Percentiles rank a stretch among this genome's conserved stretches.
phyloP scores from a whole-genome alignment of 2,113 vertebrate species.

The Sphaerodactylus townsendi region DNA sequence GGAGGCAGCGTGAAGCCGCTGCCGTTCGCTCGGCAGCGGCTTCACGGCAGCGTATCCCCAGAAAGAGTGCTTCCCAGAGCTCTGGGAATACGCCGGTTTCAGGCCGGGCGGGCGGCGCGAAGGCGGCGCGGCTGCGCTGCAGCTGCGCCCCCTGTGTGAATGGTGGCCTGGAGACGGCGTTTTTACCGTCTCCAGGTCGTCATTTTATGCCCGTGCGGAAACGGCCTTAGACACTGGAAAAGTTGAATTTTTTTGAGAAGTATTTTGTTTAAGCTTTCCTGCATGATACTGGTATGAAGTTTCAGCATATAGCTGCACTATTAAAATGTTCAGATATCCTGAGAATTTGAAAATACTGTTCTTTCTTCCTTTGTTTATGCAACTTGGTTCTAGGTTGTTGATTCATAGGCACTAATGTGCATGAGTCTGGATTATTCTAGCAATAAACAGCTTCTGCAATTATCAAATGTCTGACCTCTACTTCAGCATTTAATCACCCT shows the following conservation, averaged over 20 bases:
- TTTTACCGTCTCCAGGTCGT: no score
- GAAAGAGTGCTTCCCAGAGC: no score
- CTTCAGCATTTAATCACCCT: conserved; percentile 57
- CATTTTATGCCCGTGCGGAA: no score
- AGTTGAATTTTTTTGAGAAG: neutral
- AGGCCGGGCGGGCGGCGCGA: no score
- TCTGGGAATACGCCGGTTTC: no score
- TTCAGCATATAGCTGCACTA: conserved; percentile 1
- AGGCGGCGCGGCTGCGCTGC: no score
- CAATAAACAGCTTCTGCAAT: conserved; percentile 50
- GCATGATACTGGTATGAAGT: fast-evolving
- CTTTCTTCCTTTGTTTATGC: conserved; percentile 12
- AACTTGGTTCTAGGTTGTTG: conserved; percentile 31
- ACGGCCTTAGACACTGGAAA: fast-evolving
- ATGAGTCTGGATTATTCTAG: conserved; percentile 32
- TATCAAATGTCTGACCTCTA: conserved; percentile 26
- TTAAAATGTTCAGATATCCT: neutral
- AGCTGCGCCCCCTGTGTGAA: no score
- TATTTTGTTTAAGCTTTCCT: neutral
- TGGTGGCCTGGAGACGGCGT: no score
- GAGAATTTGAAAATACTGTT: conserved; percentile 24
- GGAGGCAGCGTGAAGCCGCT: no score
- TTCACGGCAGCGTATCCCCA: no score
- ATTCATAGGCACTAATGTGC: conserved; percentile 14
- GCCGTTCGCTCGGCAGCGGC: no score